Percentiles rank a stretch among this genome's conserved stretches.
These are phyloP conservation scores for Archaeoteleia sp. DNA, from an alignment of 2,888 invertebrate genomes.

Conservation along the genomic window DNA sequence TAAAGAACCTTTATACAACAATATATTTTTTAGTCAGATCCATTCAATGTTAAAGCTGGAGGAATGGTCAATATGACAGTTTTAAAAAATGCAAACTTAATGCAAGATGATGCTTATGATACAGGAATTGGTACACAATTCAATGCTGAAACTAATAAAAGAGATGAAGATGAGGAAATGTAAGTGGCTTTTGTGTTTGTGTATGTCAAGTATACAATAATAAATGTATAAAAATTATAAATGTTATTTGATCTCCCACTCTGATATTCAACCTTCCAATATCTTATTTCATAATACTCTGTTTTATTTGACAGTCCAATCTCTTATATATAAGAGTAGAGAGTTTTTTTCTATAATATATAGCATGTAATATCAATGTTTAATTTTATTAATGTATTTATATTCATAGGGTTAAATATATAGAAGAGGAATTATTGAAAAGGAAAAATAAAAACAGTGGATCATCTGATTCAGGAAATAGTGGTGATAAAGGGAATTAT, in stretches of 20 bases:
- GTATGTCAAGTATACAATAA: slow-evolving; percentile 3
- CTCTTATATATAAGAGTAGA: too few species aligned
- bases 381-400: too few species aligned
- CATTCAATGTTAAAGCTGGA: slow-evolving; percentile 86
- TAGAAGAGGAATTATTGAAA: slow-evolving; percentile 91
- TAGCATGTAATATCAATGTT: too few species aligned
- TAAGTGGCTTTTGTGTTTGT: slow-evolving; percentile 74
- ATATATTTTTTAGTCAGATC: slow-evolving; percentile 80
- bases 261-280: too few species aligned
- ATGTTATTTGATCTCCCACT: too few species aligned
- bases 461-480: slow-evolving; percentile 66
- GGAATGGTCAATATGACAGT: slow-evolving; percentile 94
- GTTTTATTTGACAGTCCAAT: slow-evolving; percentile 8
- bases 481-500: slow-evolving; percentile 78
- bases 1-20: too few species aligned
- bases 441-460: slow-evolving; percentile 82
- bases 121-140: slow-evolving; percentile 97
- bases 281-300: too few species aligned
- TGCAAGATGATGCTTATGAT: slow-evolving; percentile 93
- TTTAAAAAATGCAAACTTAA: slow-evolving; percentile 86
- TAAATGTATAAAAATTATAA: slow-evolving; percentile 10
- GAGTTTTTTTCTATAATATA: too few species aligned
- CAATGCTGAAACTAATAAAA: slow-evolving; percentile 97
- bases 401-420: slow-evolving; percentile 85
- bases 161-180: slow-evolving; percentile 99